Percentiles rank a stretch among this genome's conserved stretches.
Conservation (phyloP, 2,888 invertebrate genomes). For the Panorpa germanica region DNA sequence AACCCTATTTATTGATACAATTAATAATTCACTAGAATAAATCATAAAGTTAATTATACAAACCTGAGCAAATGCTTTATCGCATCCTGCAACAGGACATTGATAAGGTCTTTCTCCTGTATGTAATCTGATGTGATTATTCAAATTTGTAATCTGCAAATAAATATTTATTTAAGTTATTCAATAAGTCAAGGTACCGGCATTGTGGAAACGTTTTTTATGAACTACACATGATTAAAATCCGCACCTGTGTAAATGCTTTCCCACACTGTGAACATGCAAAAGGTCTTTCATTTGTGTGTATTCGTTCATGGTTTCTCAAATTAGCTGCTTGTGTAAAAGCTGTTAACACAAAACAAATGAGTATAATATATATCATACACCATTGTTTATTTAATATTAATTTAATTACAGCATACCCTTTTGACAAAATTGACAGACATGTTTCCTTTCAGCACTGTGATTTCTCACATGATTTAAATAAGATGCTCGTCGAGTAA, state of each 20-base stretch:
- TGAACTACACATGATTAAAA: neutral
- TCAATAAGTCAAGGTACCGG: neutral
- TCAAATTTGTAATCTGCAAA: slow-evolving; percentile 23
- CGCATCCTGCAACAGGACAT: slow-evolving; percentile 25
- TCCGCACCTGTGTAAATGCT: slow-evolving; percentile 22
- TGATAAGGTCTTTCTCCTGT: slow-evolving; percentile 26
- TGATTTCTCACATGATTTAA: slow-evolving; percentile 26
- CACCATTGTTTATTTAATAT: neutral
- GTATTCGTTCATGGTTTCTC: slow-evolving; percentile 25
- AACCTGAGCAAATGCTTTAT: slow-evolving; percentile 25
- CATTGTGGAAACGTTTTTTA: neutral
- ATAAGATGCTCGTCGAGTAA: slow-evolving; percentile 24
- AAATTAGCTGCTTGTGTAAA: slow-evolving; percentile 26
- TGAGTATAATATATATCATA: slow-evolving; percentile 3
- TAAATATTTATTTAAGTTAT: neutral
- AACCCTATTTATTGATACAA: too few relatives aligned
- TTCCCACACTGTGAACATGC: slow-evolving; percentile 25
- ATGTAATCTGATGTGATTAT: slow-evolving; percentile 24
- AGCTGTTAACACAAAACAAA: slow-evolving; percentile 14
- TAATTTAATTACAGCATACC: slow-evolving; percentile 16
- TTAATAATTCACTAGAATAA: too few relatives aligned
- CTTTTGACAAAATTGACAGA: slow-evolving; percentile 24
- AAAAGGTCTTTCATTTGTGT: slow-evolving; percentile 26
- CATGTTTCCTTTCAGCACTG: slow-evolving; percentile 25
- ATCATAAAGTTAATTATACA: slow-evolving; percentile 7